Evolutionary conservation across 1,140 invertebrate species (phyloP), one percentile per base, ranked within the genome.

Genomic region (Streblospio benedicti): DNA sequence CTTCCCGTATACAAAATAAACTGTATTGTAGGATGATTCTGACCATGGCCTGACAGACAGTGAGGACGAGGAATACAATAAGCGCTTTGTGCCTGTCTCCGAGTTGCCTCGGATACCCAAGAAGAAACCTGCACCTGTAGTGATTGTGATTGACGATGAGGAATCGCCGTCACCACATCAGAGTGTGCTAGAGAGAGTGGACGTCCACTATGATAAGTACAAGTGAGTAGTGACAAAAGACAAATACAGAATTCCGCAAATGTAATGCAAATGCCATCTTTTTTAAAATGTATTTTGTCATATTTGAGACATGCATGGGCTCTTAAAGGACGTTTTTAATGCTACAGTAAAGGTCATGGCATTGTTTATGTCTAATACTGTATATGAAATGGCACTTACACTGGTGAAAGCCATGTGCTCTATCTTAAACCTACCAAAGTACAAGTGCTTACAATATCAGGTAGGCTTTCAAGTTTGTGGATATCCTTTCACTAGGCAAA

Each of bases 51-150:
- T 41, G 12, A 12, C 38, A 12, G 12, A 12, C 38, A 12, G 23
- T 49, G 16, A 35, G 16, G 18, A 20, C 16, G 27, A 5, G 53
- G n/a, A n/a, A n/a, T n/a, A n/a, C n/a, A n/a, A n/a, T 16, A 23
- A 50, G 43, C 41, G 47, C 28, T 51, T 53, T 28, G 59, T 60
- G 28, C 28, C 38, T 20, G 63, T 69, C 27, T 68, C 67, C 45
- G 63, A 67, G 57, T 57, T 72, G 35, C 65, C 68, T 6, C 45
- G 61, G 44, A 65, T 67, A 45, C 63, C 67, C 18, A 69, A 69
- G 56, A 60, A 64, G n/a, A 67, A 67, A 25, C 31, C 35, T 14
- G 52, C 16, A n/a, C 25, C 28, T n/a, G 27, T 31, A 28, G 45
- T 20, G 2, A 20, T 20, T 12, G 45, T 52, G 50, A 25, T 35